These are phyloP conservation scores for Anabas testudineus DNA, from an alignment of 2,797 vertebrate genomes.

Conservation along the genomic window DNA sequence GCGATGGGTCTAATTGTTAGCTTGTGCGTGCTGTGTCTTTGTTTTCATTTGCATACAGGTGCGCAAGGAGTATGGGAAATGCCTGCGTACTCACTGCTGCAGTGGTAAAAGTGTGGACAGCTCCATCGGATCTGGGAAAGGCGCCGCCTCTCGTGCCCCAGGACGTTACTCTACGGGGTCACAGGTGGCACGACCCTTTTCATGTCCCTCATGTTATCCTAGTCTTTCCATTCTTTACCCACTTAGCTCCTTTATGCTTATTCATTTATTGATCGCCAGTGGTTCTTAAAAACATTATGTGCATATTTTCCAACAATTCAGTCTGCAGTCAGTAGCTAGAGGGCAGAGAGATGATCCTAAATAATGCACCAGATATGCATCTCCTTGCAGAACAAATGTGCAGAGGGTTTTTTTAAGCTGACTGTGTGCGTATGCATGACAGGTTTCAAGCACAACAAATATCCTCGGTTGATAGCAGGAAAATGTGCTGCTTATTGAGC, in stretches of 20 bases:
- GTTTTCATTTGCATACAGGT: slow-evolving; percentile 82
- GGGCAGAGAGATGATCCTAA: background rate
- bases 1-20: background rate
- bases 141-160: slow-evolving; percentile 91
- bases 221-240: background rate
- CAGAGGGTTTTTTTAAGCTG: slow-evolving; percentile 5
- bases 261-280: background rate
- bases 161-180: slow-evolving; percentile 95
- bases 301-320: background rate
- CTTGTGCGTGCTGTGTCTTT: background rate
- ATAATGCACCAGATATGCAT: slow-evolving; percentile 19
- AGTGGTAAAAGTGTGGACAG: slow-evolving; percentile 96
- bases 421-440: background rate
- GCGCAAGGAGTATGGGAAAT: slow-evolving; percentile 98
- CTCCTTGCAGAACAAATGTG: background rate
- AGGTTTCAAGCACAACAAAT: slow-evolving; percentile 13
- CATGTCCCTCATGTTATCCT: too few species aligned
- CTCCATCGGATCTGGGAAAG: slow-evolving; percentile 95
- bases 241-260: background rate
- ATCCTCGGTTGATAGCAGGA: slow-evolving; percentile 20
- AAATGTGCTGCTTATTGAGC: slow-evolving; percentile 9
- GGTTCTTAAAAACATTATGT: background rate
- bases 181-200: slow-evolving; percentile 86
- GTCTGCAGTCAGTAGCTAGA: background rate
- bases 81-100: slow-evolving; percentile 95